Conservation (phyloP, 2,888 invertebrate species). For the Andrena haemorrhoa region DNA sequence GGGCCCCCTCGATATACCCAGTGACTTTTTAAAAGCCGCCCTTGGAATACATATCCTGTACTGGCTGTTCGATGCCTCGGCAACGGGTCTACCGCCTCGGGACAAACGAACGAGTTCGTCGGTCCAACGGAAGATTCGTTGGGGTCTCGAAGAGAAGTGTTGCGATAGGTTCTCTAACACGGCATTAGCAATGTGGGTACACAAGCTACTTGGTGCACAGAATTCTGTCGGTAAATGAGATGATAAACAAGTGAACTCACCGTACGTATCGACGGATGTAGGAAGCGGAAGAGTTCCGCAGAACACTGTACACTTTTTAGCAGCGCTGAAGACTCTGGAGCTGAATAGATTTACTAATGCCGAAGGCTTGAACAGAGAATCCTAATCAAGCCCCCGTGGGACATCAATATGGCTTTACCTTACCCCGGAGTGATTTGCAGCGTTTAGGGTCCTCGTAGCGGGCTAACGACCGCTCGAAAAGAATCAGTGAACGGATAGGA, state of each 20-base stretch:
- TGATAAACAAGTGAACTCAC: no score
- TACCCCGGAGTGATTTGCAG: background rate
- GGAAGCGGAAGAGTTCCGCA: no score
- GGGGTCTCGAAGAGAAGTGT: background rate
- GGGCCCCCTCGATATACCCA: constrained; percentile 75
- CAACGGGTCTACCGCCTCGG: background rate
- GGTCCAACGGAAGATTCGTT: background rate
- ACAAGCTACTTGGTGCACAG: no score
- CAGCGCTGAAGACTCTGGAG: no score
- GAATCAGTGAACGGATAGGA: background rate
- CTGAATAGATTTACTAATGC: background rate
- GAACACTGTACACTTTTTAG: no score
- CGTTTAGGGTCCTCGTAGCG: background rate
- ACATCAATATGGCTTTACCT: background rate
- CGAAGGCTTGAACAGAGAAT: background rate
- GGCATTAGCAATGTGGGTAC: no score
- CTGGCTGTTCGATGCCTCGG: background rate
- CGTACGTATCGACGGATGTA: no score
- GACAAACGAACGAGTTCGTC: background rate
- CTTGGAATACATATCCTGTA: constrained; percentile 26
- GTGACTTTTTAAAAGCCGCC: constrained; percentile 76
- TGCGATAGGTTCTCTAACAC: no score
- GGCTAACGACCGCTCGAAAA: background rate
- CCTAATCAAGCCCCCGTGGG: background rate
- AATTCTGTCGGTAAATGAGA: no score